Evolutionary conservation across 2,113 vertebrate species (phyloP).

Genomic region (Engraulis encrasicolus): DNA sequence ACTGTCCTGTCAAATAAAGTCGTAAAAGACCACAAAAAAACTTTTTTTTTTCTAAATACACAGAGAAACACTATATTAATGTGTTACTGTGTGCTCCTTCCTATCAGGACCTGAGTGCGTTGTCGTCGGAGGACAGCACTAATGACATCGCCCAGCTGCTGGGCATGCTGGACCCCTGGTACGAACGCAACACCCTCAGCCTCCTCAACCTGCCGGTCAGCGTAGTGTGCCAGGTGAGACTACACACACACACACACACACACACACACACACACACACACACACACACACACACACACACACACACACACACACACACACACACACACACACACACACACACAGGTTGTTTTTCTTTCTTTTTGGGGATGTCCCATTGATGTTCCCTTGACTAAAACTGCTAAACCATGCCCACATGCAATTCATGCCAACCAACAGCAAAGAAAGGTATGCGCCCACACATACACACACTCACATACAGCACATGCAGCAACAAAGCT

Average conservation of each 20-base stretch:
- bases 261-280: neutral
- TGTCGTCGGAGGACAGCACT: conserved; percentile 79
- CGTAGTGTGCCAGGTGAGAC: conserved; percentile 87
- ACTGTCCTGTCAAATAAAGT: no score
- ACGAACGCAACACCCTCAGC: conserved; percentile 89
- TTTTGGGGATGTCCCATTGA: no score
- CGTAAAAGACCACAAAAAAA: no score
- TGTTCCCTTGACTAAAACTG: no score
- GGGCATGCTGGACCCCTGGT: conserved; percentile 97
- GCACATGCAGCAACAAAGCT: no score
- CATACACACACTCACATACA: no score
- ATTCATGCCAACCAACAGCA: no score
- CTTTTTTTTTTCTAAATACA: no score
- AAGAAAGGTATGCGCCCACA: no score
- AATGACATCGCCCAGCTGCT: conserved; percentile 92
- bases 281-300: neutral
- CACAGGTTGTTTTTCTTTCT: no score
- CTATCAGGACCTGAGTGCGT: conserved; percentile 55
- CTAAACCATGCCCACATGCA: no score
- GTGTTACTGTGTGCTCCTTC: neutral
- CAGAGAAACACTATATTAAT: no score
- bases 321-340: neutral
- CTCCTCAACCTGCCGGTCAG: conserved; percentile 86
- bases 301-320: neutral
- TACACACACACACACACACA: neutral